A percentile compares a stretch with the other conserved stretches of the same genome.
These are phyloP conservation scores for Pardosa pseudoannulata DNA, from an alignment of 2,888 invertebrate species.

Conservation along the genomic window DNA sequence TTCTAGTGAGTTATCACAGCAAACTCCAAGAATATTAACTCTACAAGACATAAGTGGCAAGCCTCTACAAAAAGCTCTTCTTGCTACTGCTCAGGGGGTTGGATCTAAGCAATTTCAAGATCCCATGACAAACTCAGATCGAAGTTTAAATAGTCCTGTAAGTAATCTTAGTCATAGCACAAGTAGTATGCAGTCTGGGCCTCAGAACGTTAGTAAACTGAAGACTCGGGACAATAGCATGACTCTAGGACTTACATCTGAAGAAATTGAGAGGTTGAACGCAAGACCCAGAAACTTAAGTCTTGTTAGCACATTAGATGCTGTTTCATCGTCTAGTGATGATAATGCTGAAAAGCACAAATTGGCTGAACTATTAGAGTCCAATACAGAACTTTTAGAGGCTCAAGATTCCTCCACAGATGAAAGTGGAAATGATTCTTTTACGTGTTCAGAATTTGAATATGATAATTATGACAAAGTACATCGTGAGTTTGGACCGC, in stretches of 20 bases:
- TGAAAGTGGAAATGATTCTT: conserved; percentile 84
- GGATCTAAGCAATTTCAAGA: conserved; percentile 75
- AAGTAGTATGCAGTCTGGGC: conserved; percentile 76
- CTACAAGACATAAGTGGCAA: conserved; percentile 95
- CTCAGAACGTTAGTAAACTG: conserved; percentile 69
- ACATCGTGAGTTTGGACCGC: conserved; percentile 77
- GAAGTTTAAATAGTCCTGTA: conserved; percentile 93
- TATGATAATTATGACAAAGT: conserved; percentile 84
- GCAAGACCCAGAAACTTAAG: conserved; percentile 92
- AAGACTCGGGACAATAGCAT: conserved; percentile 79
- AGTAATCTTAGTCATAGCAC: conserved; percentile 90
- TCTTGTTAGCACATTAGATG: conserved; percentile 93
- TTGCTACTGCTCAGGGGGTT: conserved; percentile 91
- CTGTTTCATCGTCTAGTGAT: conserved; percentile 87
- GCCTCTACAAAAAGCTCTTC: conserved; percentile 90
- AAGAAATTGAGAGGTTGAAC: conserved; percentile 93
- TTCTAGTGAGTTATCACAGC: conserved; percentile 92
- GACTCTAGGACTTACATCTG: conserved; percentile 91
- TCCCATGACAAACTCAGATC: conserved; percentile 91
- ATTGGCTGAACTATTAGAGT: conserved; percentile 77
- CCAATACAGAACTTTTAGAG: conserved; percentile 77
- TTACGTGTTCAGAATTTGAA: conserved; percentile 98
- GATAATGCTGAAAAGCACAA: conserved; percentile 75
- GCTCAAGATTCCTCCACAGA: conserved; percentile 75
- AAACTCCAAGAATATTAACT: conserved; percentile 94